Base-by-base conservation (phyloP, 2,888 invertebrate species). In the Hemistola chrysoprasaria region DNA sequence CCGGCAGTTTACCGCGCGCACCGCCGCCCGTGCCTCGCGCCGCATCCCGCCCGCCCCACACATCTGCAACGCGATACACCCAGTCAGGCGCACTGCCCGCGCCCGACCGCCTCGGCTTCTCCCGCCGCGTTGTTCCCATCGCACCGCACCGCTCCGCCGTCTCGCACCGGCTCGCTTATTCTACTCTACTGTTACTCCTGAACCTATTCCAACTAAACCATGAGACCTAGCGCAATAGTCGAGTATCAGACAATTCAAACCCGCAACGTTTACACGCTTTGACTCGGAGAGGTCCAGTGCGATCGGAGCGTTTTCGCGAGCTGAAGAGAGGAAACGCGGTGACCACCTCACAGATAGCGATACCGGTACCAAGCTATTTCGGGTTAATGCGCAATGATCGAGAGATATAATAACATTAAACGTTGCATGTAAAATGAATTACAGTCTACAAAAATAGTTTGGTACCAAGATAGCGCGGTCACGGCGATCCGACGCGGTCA, bases 31-130 rank as follows among this genome's bases (percentile, higher is more conserved):
- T 72, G 68, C 71, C 72, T 70, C 59, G 65, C 64, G 63, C 72
- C 72, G 67, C 63, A 54, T 63, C 76, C 73, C 76, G 73, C 73
- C 63, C 74, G 71, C 68, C 65, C 73, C 79, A 63, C 71, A 71
- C 84, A 87, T 86, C 87, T 87, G 87, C 76, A 87, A 87, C 83
- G 83, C 85, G 85, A 87, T 72, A 85, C 77, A 85, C 74, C 73
- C 74, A 78, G 83, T 84, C 78, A 84, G 82, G 78, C 70, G 66
- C 81, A 74, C 78, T 71, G 78, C 61, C 76, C 76, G 71, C 73
- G 73, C 71, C 70, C 58, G 59, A 55, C 68, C 63, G 65, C 60
- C 61, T 62, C 54, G 55, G 52, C 53, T 66, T 62, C 59, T 59
- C 60, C 60, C 64, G 68, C 70, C 73, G 65, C 74, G 69, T 65